phyloP scores from a whole-genome alignment of 2,113 vertebrate species.

The Pteronura brasiliensis region DNA sequence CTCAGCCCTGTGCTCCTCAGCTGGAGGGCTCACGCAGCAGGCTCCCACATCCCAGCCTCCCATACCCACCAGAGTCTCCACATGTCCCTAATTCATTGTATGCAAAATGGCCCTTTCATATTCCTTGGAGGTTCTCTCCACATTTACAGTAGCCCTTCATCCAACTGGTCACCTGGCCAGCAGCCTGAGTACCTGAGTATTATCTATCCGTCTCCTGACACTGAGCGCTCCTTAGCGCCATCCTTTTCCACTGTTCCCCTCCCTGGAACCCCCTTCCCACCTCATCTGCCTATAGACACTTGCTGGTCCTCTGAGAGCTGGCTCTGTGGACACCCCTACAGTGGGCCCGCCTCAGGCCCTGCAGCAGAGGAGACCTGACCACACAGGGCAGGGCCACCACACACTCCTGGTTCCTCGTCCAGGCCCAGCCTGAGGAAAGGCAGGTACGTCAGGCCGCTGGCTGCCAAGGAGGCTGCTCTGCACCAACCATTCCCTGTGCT shows the following conservation, averaged over 20 bases:
- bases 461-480: background rate
- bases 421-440: background rate
- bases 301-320: background rate
- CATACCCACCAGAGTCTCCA: background rate
- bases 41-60: background rate
- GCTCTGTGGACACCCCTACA: background rate
- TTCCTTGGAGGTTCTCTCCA: background rate
- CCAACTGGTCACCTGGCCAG: background rate
- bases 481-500: conserved; percentile 11
- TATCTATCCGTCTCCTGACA: background rate
- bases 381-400: too few species aligned
- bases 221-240: background rate
- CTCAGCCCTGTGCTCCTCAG: background rate
- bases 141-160: background rate
- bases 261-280: background rate
- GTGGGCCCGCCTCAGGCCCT: background rate
- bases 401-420: background rate
- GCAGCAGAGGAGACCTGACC: background rate
- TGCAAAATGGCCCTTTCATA: background rate
- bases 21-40: background rate
- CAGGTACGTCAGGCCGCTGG: background rate
- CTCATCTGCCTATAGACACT: background rate
- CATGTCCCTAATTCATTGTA: background rate
- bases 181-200: background rate
- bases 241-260: background rate